Conservation (phyloP, 2,113 vertebrate genomes). For the Piprites chloris region DNA sequence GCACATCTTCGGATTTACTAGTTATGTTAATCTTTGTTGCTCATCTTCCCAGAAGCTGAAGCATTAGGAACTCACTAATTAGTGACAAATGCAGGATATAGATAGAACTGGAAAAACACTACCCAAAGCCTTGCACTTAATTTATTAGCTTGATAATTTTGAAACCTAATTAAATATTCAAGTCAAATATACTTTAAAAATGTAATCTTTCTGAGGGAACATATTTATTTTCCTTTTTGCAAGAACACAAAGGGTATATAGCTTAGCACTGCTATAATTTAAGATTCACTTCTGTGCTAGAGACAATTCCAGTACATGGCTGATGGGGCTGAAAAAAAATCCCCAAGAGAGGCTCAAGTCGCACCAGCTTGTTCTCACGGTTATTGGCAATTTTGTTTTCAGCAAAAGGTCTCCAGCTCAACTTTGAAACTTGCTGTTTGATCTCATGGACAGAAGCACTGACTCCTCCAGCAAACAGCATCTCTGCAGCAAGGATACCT, state of each 20-base stretch:
- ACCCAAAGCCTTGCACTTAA: slow-evolving; percentile 46
- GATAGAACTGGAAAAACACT: slow-evolving; percentile 65
- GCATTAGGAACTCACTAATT: slow-evolving; percentile 63
- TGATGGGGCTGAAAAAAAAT: not conserved
- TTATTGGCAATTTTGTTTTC: not conserved
- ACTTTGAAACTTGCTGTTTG: not conserved
- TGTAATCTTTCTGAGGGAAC: slow-evolving; percentile 54
- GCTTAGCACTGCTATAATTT: slow-evolving; percentile 17
- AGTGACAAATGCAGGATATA: slow-evolving; percentile 61
- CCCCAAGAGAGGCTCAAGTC: not conserved
- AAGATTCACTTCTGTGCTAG: slow-evolving; percentile 31
- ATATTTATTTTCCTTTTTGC: slow-evolving; percentile 51
- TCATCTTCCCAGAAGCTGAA: slow-evolving; percentile 66
- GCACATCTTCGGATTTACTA: slow-evolving; percentile 51
- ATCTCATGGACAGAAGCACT: not conserved
- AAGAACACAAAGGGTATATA: slow-evolving; percentile 48
- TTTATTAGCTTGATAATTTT: slow-evolving; percentile 62
- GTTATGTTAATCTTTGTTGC: slow-evolving; percentile 64
- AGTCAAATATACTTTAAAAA: slow-evolving; percentile 63
- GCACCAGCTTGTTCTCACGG: not conserved
- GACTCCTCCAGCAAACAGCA: not conserved
- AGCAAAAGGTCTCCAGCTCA: slow-evolving; percentile 1
- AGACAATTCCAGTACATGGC: slow-evolving; percentile 10
- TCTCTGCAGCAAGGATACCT: not conserved
- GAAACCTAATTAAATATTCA: slow-evolving; percentile 62